Conservation (phyloP, 1,140 invertebrate species). For the Bombyx mori region DNA sequence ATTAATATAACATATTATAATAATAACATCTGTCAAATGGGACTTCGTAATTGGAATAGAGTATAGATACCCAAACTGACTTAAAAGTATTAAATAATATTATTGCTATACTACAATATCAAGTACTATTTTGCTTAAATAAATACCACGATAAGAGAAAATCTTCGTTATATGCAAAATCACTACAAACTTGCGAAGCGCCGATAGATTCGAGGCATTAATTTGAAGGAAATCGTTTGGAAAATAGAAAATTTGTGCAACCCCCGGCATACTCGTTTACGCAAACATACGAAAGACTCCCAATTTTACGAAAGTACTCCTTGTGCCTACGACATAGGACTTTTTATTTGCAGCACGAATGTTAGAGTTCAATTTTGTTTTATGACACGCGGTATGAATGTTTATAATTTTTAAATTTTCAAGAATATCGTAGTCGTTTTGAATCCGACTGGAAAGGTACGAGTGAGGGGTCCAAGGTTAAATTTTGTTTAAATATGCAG, state of each 20-base stretch:
- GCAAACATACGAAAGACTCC: constrained; percentile 16
- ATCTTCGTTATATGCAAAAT: constrained; percentile 61
- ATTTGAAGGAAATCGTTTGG: constrained; percentile 67
- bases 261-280: constrained; percentile 37
- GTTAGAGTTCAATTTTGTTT: constrained; percentile 1
- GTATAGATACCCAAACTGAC: no score
- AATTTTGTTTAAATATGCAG: no score
- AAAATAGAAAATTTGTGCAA: constrained; percentile 70
- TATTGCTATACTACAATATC: no score
- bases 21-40: no score
- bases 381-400: constrained; percentile 25
- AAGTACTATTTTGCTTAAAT: no score
- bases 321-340: constrained; percentile 8
- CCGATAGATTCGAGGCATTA: constrained; percentile 61
- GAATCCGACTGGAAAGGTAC: no score
- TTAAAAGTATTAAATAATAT: no score
- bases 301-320: constrained; percentile 7
- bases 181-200: constrained; percentile 57
- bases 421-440: no score
- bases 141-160: constrained; percentile 9
- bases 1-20: no score
- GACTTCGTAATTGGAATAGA: no score
- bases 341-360: background rate
- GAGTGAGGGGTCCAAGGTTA: no score
- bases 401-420: constrained; percentile 11